Evolutionary conservation across 2,797 vertebrate genomes (phyloP).

Genomic region (Pagetopsis macropterus): DNA sequence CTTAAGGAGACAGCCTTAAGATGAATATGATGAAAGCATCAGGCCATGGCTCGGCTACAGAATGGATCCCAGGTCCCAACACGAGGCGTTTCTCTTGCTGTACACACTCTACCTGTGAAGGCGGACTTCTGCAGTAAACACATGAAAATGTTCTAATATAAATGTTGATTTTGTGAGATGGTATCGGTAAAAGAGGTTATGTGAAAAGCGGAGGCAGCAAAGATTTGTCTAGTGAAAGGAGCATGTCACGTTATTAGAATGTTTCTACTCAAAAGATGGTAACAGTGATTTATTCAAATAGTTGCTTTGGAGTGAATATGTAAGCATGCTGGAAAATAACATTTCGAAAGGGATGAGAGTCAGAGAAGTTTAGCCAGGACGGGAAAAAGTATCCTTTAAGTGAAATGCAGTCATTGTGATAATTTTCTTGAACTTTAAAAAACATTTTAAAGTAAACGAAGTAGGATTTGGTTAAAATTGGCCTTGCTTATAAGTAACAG

Average conservation of each 20-base stretch:
- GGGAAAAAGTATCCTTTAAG: slow-evolving; percentile 16
- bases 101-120: slow-evolving; percentile 27
- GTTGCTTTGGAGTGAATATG: slow-evolving; percentile 59
- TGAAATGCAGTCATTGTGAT: slow-evolving; percentile 5
- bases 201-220: slow-evolving; percentile 28
- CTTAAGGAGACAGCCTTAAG: too few relatives aligned
- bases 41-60: too few relatives aligned
- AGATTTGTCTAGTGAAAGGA: slow-evolving; percentile 48
- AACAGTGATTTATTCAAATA: slow-evolving; percentile 52
- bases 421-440: slow-evolving; percentile 44
- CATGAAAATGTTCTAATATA: slow-evolving; percentile 59
- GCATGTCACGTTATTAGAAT: slow-evolving; percentile 58
- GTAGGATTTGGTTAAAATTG: not conserved
- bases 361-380: slow-evolving; percentile 11
- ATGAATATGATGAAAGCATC: too few relatives aligned
- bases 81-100: slow-evolving; percentile 28
- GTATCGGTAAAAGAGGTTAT: slow-evolving; percentile 51
- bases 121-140: slow-evolving; percentile 19
- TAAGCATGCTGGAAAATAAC: slow-evolving; percentile 39
- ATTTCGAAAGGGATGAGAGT: slow-evolving; percentile 24
- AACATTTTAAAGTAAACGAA: slow-evolving; percentile 27
- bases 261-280: slow-evolving; percentile 33
- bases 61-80: slow-evolving; percentile 51
- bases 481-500: not conserved
- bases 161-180: slow-evolving; percentile 69